phyloP scores from a whole-genome alignment of 2,888 invertebrate species.

The Thera britannica region DNA sequence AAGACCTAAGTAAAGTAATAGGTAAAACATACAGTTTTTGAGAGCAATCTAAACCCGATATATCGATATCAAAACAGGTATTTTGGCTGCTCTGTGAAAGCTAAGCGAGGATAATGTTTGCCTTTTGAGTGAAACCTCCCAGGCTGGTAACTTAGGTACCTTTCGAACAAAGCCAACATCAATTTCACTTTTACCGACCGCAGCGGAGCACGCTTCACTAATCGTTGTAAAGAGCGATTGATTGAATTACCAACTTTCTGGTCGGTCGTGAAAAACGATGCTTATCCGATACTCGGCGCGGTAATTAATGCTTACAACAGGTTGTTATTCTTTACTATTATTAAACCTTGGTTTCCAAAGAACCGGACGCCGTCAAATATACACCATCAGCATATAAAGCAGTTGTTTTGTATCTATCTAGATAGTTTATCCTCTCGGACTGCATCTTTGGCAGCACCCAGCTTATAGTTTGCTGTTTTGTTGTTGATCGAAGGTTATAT shows the following conservation, averaged over 20 bases:
- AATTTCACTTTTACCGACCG: slow-evolving; percentile 73
- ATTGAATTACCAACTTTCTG: slow-evolving; percentile 72
- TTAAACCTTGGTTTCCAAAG: not conserved
- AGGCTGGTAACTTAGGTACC: slow-evolving; percentile 37
- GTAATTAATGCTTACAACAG: slow-evolving; percentile 35
- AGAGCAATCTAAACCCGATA: not conserved
- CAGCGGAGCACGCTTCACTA: slow-evolving; percentile 65
- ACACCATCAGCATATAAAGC: too few relatives aligned
- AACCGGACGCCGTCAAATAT: not conserved
- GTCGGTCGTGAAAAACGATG: slow-evolving; percentile 52
- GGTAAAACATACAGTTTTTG: not conserved
- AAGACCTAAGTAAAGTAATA: too few relatives aligned
- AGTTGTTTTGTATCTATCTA: too few relatives aligned
- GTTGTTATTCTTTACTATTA: slow-evolving; percentile 39
- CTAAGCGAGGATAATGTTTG: slow-evolving; percentile 47
- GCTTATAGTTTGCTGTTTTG: too few relatives aligned
- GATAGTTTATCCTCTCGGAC: too few relatives aligned
- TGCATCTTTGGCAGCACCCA: too few relatives aligned
- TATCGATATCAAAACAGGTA: slow-evolving; percentile 13
- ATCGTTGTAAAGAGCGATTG: slow-evolving; percentile 64
- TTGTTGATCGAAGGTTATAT: too few relatives aligned
- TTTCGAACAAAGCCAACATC: slow-evolving; percentile 55
- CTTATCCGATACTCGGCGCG: slow-evolving; percentile 38
- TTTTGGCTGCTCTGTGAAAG: slow-evolving; percentile 47
- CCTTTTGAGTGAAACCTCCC: slow-evolving; percentile 53